Evolutionary conservation across 2,797 vertebrate genomes (phyloP), one percentile per base, ranked within the genome.

Genomic region (Galago senegalensis): DNA sequence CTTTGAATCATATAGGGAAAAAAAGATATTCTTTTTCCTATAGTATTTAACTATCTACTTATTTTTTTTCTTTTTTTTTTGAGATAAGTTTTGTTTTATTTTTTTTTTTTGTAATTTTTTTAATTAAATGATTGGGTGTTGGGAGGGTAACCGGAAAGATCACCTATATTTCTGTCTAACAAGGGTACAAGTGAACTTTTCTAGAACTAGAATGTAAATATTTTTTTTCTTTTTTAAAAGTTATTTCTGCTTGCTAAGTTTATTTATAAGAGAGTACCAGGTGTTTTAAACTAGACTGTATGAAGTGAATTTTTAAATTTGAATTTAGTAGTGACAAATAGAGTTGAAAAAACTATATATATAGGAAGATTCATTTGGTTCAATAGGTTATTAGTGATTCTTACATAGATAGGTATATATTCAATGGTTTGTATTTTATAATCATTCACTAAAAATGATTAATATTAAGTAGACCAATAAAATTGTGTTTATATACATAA

Each of bases 391-490:
- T 75, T 85, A 63, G 17, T 63, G 13, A 63, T 7, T 76, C 29
- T 87, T 63, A 91, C 4, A 60, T 84, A 3, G 17, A 34, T 4
- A 23, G 20, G 6, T 63, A 73, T 85, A 63, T 85, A 12, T 25
- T 83, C 27, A 79, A 9, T 70, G 2, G 88, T 69, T 90, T 92
- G 2, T 82, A 40, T 75, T 70, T 40, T 2, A 83, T 17, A 5
- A 70, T 90, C 92, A n/a, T 65, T 93, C 5, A 92, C 10, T 34
- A 69, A 18, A 91, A 96, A 85, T 69, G 29, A 43, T 76, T 80
- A 84, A 60, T 75, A 70, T 4, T 63, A 87, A 61, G 7, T 43
- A 67, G 4, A 31, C 3, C n/a, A 93, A 31, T 37, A 89, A 16
- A 73, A 69, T 60, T 46, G 0, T 46, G 5, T 70, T 21, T 12